phyloP scores from a whole-genome alignment of 1,140 invertebrate species.

The Panagrolaimus sp. region DNA sequence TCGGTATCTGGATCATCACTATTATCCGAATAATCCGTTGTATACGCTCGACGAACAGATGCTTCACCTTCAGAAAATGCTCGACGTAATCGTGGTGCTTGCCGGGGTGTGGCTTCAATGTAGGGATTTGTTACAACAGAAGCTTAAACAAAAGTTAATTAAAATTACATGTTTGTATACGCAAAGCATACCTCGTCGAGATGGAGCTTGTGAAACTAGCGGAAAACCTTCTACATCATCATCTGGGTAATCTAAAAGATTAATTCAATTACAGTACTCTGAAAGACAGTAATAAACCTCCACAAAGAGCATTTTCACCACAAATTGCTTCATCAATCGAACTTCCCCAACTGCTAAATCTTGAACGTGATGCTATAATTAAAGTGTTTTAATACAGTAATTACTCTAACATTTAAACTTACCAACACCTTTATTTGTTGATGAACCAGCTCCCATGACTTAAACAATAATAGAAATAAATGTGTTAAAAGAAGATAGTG shows the following conservation, averaged over 20 bases:
- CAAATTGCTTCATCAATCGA: conserved; percentile 11
- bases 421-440: conserved; percentile 5
- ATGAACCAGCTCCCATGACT: conserved; percentile 3
- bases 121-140: conserved; percentile 1
- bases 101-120: not conserved
- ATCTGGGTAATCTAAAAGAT: not conserved
- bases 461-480: not conserved
- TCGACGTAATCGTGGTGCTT: not conserved
- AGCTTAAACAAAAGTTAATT: not conserved
- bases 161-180: too few relatives aligned
- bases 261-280: too few relatives aligned
- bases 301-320: conserved; percentile 1
- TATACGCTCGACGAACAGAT: conserved; percentile 2
- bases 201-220: not conserved
- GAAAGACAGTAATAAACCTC: not conserved
- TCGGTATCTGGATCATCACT: conserved; percentile 1
- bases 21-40: conserved; percentile 5
- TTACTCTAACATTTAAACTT: not conserved
- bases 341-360: conserved; percentile 6
- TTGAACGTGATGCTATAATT: not conserved
- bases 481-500: too few relatives aligned
- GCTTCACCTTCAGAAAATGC: not conserved
- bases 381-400: not conserved
- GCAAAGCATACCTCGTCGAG: not conserved
- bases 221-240: conserved; percentile 9